Base-by-base conservation (phyloP, 2,888 invertebrate species). In the Acholoe squamosa region DNA sequence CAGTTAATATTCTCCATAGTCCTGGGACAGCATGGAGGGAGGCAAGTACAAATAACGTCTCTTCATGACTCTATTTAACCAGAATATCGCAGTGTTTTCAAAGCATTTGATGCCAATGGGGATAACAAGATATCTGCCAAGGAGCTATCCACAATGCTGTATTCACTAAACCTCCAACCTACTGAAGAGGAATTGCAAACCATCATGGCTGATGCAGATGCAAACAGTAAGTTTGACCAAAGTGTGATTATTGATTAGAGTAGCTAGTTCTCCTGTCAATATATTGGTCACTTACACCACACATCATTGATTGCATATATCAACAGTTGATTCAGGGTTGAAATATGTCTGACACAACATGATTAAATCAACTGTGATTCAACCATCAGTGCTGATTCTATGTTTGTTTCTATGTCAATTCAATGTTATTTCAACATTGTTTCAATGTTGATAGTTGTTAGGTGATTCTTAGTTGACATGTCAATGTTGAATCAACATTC, bases 121-220 rank as follows among this genome's bases (percentile, higher is more conserved):
- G 61, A 61, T 61, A 61, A 61, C 14, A 61, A 61, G n/a, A 61
- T 61, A 61, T 61, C 61, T 19, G 22, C n/a, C 1, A 61, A 61
- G n/a, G 61, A 61, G n/a, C 61, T 61, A 3, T 61, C 61, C 61
- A 61, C 61, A 7, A 61, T 61, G 61, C n/a, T 61, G n/a, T 61
- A n/a, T n/a, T 3, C 61, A 19, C 61, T 61, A 19, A 61, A 61
- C n/a, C 61, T 61, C 22, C 1, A 19, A 0, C 61, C 61, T 61
- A 61, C 61, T 3, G 61, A 61, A 14, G 61, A 61, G 3, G 61
- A 61, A 0, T n/a, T 61, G 19, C 5, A 61, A n/a, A n/a, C 5
- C 19, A 61, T 61, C 61, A 61, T 61, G 61, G n/a, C 5, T 3
- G n/a, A n/a, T 3, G 19, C 61, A 61, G 61, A 61, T 19, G 19